Evolutionary conservation across 2,113 vertebrate genomes (phyloP).

Genomic region (Centropus bengalensis): DNA sequence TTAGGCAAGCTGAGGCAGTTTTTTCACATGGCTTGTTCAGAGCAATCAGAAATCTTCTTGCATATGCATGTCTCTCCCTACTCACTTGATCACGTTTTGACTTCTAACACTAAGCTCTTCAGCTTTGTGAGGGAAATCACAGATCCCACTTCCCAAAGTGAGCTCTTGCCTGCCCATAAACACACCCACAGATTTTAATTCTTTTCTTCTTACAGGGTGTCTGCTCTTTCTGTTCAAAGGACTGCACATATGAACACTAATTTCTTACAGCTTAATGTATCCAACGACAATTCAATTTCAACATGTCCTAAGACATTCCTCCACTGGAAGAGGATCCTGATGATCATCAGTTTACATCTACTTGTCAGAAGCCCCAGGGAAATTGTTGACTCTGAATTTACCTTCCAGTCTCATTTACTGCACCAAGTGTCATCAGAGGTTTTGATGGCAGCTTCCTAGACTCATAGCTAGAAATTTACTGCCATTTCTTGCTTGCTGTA

Average conservation of each 20-base stretch:
- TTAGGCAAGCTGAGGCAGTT: neutral
- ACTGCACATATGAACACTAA: neutral
- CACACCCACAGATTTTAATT: neutral
- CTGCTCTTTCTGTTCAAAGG: constrained; percentile 6
- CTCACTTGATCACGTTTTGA: neutral
- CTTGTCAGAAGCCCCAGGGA: neutral
- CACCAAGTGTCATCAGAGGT: neutral
- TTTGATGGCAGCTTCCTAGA: neutral
- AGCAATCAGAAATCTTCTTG: neutral
- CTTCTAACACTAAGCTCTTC: neutral
- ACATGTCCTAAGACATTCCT: neutral
- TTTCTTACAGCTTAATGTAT: constrained; percentile 26
- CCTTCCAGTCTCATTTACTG: constrained; percentile 5
- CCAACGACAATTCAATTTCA: constrained; percentile 24
- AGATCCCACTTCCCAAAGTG: neutral
- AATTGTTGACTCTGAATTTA: constrained; percentile 24
- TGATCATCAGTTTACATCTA: constrained; percentile 15
- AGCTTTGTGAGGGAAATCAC: neutral
- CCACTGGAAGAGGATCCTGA: neutral
- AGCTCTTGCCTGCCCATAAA: neutral
- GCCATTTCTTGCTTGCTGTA: neutral
- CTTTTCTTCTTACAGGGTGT: neutral
- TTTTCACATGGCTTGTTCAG: neutral
- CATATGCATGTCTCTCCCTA: neutral
- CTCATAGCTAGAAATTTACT: neutral